Evolutionary conservation across 2,113 vertebrate genomes (phyloP), one percentile per base, ranked within the genome.

Genomic region (Holacanthus passer): DNA sequence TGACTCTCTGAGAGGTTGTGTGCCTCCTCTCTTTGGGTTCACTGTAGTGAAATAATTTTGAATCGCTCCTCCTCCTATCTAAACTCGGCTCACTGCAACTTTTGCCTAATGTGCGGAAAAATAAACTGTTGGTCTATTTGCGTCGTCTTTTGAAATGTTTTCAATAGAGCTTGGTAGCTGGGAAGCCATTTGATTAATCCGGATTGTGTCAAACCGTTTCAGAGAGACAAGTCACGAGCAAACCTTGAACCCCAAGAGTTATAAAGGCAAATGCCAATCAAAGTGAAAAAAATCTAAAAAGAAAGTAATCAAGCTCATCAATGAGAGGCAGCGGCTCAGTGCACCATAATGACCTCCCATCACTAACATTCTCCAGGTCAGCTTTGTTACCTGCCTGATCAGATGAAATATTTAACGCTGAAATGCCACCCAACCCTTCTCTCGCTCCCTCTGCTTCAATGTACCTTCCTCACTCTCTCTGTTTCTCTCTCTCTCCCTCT

Each of bases 351-450:
- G 75, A 81, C 81, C 81, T 85, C 75, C 59, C 47, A 70, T 75
- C 81, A 70, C 85, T 69, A 64, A 77, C 80, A 66, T 56, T 76
- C 60, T 78, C 48, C 58, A 73, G 71, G 64, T 84, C 69, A 81
- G 75, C 65, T 82, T 87, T 89, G 89, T 90, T 82, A 73, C 82
- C 82, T 71, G 78, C 72, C 85, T 82, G 79, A 84, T 70, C 22
- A 10, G 62, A 90, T 94, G 8, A 93, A 93, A 93, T 93, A 94
- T 94, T 93, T 81, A 93, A 83, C 83, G 83, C 41, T 82, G 82
- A 90, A 92, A 89, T 73, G 91, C 80, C 79, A 82, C 75, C 87
- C 88, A 86, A 79, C 64, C 76, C 63, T 70, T 69, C 76, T 77
- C 52, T 65, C 53, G 17, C 76, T 79, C 71, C 58, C 73, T 85